Conservation (phyloP, 1,140 invertebrate genomes). For the Drosophila parabipectinata region DNA sequence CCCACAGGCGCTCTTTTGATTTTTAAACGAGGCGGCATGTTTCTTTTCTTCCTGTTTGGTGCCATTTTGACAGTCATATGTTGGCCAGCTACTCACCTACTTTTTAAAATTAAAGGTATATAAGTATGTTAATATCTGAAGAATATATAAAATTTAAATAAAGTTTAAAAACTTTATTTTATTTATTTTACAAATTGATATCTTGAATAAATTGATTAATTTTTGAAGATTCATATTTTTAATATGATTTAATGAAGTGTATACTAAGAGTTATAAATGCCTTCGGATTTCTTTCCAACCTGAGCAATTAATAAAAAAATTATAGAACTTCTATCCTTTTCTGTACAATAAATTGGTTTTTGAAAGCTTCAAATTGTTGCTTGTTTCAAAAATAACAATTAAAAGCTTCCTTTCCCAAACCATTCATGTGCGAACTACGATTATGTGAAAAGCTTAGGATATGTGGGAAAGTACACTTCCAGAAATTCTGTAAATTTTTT, state of each 20-base stretch:
- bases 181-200: no score
- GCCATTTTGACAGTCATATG: slow-evolving; percentile 51
- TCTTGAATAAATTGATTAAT: no score
- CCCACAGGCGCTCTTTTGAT: slow-evolving; percentile 56
- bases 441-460: not conserved
- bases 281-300: no score
- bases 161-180: no score
- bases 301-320: not conserved
- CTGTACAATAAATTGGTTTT: no score
- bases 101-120: not conserved
- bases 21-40: slow-evolving; percentile 39
- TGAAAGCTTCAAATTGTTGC: not conserved
- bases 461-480: not conserved
- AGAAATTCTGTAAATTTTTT: no score
- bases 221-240: no score
- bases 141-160: not conserved
- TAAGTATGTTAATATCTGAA: not conserved
- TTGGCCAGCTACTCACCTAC: slow-evolving; percentile 24
- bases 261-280: no score
- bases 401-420: slow-evolving; percentile 6
- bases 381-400: slow-evolving; percentile 18
- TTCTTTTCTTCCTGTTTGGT: slow-evolving; percentile 28
- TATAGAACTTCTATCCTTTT: not conserved
- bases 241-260: no score
- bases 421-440: slow-evolving; percentile 4